phyloP scores from a whole-genome alignment of 2,797 vertebrate genomes.

The Cynodonichthys magdalenae region DNA sequence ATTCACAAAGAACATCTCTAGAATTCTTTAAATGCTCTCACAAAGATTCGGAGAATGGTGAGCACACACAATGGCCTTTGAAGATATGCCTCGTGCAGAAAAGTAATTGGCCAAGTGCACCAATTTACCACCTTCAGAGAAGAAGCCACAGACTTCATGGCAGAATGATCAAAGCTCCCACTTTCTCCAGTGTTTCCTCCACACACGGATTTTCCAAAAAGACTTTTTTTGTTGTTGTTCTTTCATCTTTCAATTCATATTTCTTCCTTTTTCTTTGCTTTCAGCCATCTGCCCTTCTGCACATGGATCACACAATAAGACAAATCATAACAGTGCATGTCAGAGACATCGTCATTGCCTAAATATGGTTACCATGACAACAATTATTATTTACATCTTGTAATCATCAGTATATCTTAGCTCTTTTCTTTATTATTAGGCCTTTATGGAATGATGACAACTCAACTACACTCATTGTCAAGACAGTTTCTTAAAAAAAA shows the following conservation, averaged over 20 bases:
- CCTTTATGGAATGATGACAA: no score
- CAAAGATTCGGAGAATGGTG: slow-evolving; percentile 26
- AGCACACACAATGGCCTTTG: slow-evolving; percentile 31
- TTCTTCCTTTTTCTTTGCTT: slow-evolving; percentile 52
- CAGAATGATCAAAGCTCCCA: slow-evolving; percentile 69
- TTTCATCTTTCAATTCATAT: slow-evolving; percentile 74
- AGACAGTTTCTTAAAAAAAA: no score
- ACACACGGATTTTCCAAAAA: slow-evolving; percentile 54
- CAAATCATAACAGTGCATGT: slow-evolving; percentile 31
- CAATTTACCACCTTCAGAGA: slow-evolving; percentile 64
- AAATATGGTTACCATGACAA: slow-evolving; percentile 52
- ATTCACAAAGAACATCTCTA: slow-evolving; percentile 9
- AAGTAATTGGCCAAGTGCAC: slow-evolving; percentile 57
- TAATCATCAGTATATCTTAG: slow-evolving; percentile 20
- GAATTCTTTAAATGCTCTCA: slow-evolving; percentile 13
- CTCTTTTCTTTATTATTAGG: no score
- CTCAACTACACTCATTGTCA: no score
- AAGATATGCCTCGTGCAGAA: slow-evolving; percentile 27
- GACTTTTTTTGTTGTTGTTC: slow-evolving; percentile 47
- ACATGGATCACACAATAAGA: slow-evolving; percentile 50
- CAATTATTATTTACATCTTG: slow-evolving; percentile 45
- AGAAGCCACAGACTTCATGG: slow-evolving; percentile 61
- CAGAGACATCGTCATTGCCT: slow-evolving; percentile 52
- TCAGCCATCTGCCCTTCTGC: slow-evolving; percentile 48
- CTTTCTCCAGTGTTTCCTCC: slow-evolving; percentile 65